Percentiles rank a stretch among this genome's conserved stretches.
Evolutionary conservation across 2,888 invertebrate species (phyloP).

Genomic region (Gymnoscelis rufifasciata): DNA sequence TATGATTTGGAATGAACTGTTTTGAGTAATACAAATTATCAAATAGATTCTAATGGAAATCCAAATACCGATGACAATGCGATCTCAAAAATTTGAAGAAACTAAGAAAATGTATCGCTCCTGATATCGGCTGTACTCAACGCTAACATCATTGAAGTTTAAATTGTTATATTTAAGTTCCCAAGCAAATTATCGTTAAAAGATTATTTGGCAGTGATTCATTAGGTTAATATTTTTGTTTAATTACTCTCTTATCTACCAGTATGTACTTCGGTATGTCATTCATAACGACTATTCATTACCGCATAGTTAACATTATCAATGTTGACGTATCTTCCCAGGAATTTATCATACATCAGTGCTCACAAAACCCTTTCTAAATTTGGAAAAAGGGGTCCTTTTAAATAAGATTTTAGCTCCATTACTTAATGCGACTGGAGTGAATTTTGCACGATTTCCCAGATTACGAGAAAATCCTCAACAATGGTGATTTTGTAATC

Average conservation of each 20-base stretch:
- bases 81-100: not conserved
- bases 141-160: too few species aligned
- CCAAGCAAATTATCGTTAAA: too few species aligned
- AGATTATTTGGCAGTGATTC: slow-evolving; percentile 18
- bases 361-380: too few species aligned
- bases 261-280: not conserved
- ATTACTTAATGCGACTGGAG: slow-evolving; percentile 8
- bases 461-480: slow-evolving; percentile 31
- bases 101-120: too few species aligned
- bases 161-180: too few species aligned
- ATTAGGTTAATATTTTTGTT: slow-evolving; percentile 15
- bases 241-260: slow-evolving; percentile 9
- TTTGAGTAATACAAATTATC: too few species aligned
- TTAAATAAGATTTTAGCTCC: too few species aligned
- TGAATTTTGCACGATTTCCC: slow-evolving; percentile 5
- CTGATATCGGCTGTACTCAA: too few species aligned
- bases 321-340: slow-evolving; percentile 7
- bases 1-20: not conserved
- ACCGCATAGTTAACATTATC: slow-evolving; percentile 2
- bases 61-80: too few species aligned
- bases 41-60: too few species aligned
- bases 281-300: not conserved
- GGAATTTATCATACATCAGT: slow-evolving; percentile 1
- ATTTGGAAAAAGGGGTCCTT: too few species aligned
- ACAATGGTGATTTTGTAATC: slow-evolving; percentile 40